A percentile compares a stretch with the other conserved stretches of the same genome.
These are phyloP conservation scores for Nemopilema nomurai DNA, from an alignment of 30 jellyfish, hydroid and myxozoan species.

Conservation along the genomic window DNA sequence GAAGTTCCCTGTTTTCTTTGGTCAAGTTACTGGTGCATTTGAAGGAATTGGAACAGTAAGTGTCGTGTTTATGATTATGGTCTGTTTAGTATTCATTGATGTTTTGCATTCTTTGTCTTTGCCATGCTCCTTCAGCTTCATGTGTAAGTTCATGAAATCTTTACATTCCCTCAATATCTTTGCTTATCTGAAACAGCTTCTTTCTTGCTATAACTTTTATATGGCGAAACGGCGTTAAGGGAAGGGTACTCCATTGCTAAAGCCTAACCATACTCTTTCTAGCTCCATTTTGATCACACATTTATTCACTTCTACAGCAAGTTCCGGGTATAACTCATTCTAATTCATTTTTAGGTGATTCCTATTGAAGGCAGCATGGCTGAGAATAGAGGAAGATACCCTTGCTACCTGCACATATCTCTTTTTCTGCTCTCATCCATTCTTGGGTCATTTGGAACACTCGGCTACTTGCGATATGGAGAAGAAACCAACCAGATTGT, in stretches of 20 bases:
- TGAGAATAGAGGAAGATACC: constrained; percentile 88
- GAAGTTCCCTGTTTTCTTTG: constrained; percentile 95
- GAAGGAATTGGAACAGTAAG: constrained; percentile 99
- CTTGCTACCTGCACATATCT: constrained; percentile 88
- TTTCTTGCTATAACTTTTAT: too few species aligned
- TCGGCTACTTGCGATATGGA: constrained; percentile 92
- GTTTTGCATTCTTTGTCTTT: too few species aligned
- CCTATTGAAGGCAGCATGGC: constrained; percentile 99
- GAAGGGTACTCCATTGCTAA: too few species aligned
- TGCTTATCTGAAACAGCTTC: too few species aligned
- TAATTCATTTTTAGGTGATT: constrained; percentile 77
- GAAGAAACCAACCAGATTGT: constrained; percentile 90
- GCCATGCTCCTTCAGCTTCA: too few species aligned
- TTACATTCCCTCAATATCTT: too few species aligned
- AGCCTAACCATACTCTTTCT: too few species aligned
- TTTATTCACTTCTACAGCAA: not conserved
- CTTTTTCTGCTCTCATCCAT: constrained; percentile 69
- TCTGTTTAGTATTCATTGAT: too few species aligned
- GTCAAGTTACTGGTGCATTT: constrained; percentile 98
- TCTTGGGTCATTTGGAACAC: constrained; percentile 86
- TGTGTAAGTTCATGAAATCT: too few species aligned
- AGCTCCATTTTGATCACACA: too few species aligned
- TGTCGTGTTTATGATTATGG: not conserved
- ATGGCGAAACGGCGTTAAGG: too few species aligned
- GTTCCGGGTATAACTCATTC: not conserved